Base-by-base conservation (phyloP, 2,888 invertebrate species). In the Esperia sulphurella region DNA sequence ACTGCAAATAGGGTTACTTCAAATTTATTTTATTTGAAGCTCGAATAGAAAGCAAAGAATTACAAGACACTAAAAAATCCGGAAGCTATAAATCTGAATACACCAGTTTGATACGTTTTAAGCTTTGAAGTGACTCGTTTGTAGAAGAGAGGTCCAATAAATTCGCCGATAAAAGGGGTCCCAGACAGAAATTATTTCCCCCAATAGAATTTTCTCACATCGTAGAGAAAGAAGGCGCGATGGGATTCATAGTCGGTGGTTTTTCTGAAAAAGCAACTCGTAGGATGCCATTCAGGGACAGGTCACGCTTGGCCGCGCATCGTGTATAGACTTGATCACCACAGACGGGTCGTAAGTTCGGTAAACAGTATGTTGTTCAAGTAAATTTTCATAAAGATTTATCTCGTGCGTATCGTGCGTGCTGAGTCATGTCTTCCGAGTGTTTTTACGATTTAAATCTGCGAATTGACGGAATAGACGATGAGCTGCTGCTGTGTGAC, bases 171-270 rank as follows among this genome's bases (percentile, higher is more conserved):
- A 75, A 78, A 78, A 67, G 72, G 65, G 35, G 63, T 59, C 40
- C 61, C 67, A 64, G 75, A 72, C 63, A 69, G 68, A 68, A 80
- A 83, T 82, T 79, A 79, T 79, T 75, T 78, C 73, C 63, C 65
- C 75, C 56, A 75, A 81, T 80, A 76, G 79, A 80, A 79, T 79
- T 81, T 78, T 74, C 73, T 68, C 78, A 71, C 79, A 71, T 68
- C 63, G 30, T 64, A 71, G 72, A 68, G 65, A 66, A 65, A 66
- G 71, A 71, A 70, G 69, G 71, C 65, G 69, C 60, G 55, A 61
- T 64, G 70, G 71, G 71, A 69, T 73, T 72, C 76, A 71, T 75
- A 73, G 72, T 60, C 71, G 75, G 72, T 79, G 79, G 77, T 76
- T 80, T 79, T 73, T 77, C 71, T 79, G 75, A 75, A 77, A 71